phyloP scores from a whole-genome alignment of 92 coral and sea anemone genomes.

The Heliopora coerulea region DNA sequence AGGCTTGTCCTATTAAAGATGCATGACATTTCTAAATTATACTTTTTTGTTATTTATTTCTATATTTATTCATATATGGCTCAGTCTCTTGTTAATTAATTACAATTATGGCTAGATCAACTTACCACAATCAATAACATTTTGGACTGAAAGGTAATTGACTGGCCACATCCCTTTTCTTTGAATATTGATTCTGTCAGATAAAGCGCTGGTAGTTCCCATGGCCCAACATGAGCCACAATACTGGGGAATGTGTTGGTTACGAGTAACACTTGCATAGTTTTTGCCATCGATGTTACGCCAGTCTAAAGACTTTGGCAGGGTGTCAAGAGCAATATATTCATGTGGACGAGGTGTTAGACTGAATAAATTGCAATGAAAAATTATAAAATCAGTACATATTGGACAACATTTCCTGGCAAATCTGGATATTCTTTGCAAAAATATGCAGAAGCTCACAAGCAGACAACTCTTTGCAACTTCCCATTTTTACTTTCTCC shows the following conservation, averaged over 20 bases:
- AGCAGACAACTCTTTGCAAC: too few relatives aligned
- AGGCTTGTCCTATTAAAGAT: too few relatives aligned
- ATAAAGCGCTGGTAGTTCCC: slow-evolving; percentile 95
- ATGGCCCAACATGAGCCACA: slow-evolving; percentile 99
- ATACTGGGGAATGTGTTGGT: slow-evolving; percentile 97
- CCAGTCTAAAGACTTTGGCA: slow-evolving; percentile 83
- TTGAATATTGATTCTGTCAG: slow-evolving; percentile 83
- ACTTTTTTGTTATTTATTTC: too few relatives aligned
- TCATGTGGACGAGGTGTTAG: slow-evolving; percentile 81
- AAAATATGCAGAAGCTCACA: too few relatives aligned
- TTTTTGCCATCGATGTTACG: slow-evolving; percentile 68
- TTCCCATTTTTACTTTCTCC: too few relatives aligned
- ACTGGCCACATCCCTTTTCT: slow-evolving; percentile 87
- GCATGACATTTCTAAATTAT: too few relatives aligned
- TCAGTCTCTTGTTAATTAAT: not conserved
- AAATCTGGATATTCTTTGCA: too few relatives aligned
- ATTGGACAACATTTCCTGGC: too few relatives aligned
- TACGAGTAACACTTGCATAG: slow-evolving; percentile 90
- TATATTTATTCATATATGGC: too few relatives aligned
- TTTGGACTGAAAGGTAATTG: slow-evolving; percentile 84
- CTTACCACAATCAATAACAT: slow-evolving; percentile 97
- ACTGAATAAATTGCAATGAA: slow-evolving; percentile 32
- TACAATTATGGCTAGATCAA: not conserved
- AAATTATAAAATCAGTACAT: too few relatives aligned
- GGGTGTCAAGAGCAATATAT: slow-evolving; percentile 58